A percentile compares a stretch with the other conserved stretches of the same genome.
phyloP scores from a whole-genome alignment of 2,113 vertebrate species.

The Larimichthys polyactis region DNA sequence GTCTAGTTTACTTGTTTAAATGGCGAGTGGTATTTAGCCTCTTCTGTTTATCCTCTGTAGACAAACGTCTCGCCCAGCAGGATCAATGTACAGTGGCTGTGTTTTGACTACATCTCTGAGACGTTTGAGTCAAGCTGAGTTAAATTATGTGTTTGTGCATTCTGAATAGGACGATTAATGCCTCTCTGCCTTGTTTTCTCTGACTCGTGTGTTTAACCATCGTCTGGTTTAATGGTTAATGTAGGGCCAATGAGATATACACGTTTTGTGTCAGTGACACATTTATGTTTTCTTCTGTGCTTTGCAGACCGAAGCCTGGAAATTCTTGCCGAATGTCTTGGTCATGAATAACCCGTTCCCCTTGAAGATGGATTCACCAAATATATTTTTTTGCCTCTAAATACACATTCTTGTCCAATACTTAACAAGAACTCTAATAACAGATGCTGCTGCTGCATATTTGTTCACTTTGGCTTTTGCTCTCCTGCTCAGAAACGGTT shows the following conservation, averaged over 20 bases:
- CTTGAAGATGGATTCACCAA: not conserved
- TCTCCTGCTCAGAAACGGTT: not conserved
- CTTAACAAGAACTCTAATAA: not conserved
- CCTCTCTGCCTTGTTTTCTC: constrained; percentile 18
- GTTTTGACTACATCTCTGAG: constrained; percentile 30
- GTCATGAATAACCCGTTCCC: constrained; percentile 2
- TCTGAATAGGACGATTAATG: constrained; percentile 26
- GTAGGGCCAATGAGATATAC: not conserved
- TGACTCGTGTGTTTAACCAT: not conserved
- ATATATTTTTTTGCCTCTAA: constrained; percentile 19
- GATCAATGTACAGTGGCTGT: not conserved
- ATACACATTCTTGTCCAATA: constrained; percentile 2
- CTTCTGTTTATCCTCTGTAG: not conserved
- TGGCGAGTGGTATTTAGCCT: not conserved
- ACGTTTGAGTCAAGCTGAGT: constrained; percentile 2
- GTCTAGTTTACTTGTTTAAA: not conserved
- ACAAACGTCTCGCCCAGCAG: not conserved
- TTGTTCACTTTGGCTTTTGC: not conserved
- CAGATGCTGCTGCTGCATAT: not conserved
- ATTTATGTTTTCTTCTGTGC: constrained; percentile 10
- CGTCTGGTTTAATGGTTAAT: constrained; percentile 20
- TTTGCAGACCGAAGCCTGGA: not conserved
- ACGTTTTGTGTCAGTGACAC: not conserved
- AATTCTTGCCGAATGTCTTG: constrained; percentile 18
- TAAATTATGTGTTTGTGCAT: constrained; percentile 38